These are phyloP conservation scores for Abrostola triplasia DNA, from an alignment of 2,888 invertebrate genomes.

Conservation along the genomic window DNA sequence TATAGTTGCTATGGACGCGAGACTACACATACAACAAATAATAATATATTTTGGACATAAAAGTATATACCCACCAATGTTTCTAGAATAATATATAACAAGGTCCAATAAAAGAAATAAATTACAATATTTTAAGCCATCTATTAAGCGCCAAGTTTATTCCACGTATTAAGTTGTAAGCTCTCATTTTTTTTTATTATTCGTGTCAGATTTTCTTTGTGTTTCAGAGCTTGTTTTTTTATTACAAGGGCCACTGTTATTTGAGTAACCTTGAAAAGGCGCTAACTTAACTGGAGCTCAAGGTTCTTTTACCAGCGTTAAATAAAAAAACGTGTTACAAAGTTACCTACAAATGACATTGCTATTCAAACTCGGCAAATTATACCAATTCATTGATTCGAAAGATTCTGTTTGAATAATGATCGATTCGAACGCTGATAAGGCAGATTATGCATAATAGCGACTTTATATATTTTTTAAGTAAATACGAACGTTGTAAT, in stretches of 20 bases:
- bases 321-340: slow-evolving; percentile 3
- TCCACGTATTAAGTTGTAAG: not conserved
- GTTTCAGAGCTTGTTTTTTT: not conserved
- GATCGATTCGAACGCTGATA: slow-evolving; percentile 2
- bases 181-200: not conserved
- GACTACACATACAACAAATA: too few relatives aligned
- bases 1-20: too few relatives aligned
- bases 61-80: too few relatives aligned
- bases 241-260: slow-evolving; percentile 2
- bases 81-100: too few relatives aligned
- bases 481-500: too few relatives aligned
- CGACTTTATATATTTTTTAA: not conserved
- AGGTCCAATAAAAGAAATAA: not conserved
- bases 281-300: slow-evolving; percentile 4
- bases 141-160: not conserved
- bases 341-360: slow-evolving; percentile 9
- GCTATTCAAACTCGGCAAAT: slow-evolving; percentile 3
- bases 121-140: not conserved
- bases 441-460: not conserved
- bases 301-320: slow-evolving; percentile 1
- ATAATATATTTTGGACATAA: too few relatives aligned
- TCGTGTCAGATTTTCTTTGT: not conserved
- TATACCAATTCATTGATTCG: slow-evolving; percentile 16
- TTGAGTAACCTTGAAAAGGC: slow-evolving; percentile 6
- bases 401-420: slow-evolving; percentile 16